Percentiles rank a stretch among this genome's conserved stretches.
Evolutionary conservation across 2,888 invertebrate genomes (phyloP).

Genomic region (Morpho deidamia): DNA sequence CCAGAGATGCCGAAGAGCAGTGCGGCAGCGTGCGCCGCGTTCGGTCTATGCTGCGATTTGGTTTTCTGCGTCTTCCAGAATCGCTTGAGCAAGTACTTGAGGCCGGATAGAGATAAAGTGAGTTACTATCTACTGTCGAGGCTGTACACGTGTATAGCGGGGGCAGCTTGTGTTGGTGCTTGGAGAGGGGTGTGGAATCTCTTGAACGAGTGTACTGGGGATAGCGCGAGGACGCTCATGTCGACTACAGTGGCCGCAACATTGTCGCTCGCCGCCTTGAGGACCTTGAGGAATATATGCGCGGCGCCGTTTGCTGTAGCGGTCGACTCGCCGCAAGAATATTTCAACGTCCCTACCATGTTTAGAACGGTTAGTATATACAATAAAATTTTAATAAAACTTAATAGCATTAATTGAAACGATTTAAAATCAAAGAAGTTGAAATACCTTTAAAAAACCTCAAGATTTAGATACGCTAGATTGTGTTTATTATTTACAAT

Average conservation of each 20-base stretch:
- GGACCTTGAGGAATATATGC: constrained; percentile 87
- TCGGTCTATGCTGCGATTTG: constrained; percentile 85
- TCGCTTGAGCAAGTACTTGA: constrained; percentile 69
- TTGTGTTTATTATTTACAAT: no score
- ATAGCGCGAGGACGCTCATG: constrained; percentile 77
- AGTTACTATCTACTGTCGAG: constrained; percentile 85
- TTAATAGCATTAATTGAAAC: no score
- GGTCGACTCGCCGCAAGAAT: constrained; percentile 85
- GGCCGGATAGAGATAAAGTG: constrained; percentile 83
- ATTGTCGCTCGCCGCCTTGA: constrained; percentile 82
- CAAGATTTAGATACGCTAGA: no score
- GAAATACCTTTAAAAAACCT: no score
- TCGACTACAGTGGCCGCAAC: constrained; percentile 82
- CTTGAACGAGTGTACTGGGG: constrained; percentile 84
- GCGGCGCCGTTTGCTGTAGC: constrained; percentile 90
- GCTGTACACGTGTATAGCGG: constrained; percentile 86
- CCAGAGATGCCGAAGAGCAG: constrained; percentile 80
- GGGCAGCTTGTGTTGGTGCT: constrained; percentile 89
- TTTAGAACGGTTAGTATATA: constrained; percentile 86
- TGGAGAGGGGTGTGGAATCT: constrained; percentile 92
- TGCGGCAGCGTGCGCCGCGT: constrained; percentile 81
- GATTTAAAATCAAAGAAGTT: background rate
- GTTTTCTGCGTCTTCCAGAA: constrained; percentile 83
- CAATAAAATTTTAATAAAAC: background rate
- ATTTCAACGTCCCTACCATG: constrained; percentile 92